These are phyloP conservation scores for Petrocephalus schoutedeni DNA, from an alignment of 2,797 vertebrate genomes.

Conservation along the genomic window DNA sequence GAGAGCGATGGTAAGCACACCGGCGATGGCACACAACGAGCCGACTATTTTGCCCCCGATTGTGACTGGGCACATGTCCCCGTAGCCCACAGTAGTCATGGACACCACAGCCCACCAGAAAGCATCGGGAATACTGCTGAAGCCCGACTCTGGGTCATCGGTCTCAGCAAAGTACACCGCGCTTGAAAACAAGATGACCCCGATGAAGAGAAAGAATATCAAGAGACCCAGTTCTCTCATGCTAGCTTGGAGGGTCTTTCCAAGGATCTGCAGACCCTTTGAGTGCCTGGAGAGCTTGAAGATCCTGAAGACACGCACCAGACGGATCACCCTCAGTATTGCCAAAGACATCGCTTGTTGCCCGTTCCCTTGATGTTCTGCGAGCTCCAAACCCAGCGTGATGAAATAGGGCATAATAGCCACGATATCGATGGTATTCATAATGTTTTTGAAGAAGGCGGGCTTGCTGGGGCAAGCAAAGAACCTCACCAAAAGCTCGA, in stretches of 20 bases:
- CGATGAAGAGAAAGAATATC: constrained; percentile 88
- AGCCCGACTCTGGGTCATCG: constrained; percentile 78
- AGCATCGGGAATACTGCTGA: constrained; percentile 87
- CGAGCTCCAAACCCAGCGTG: constrained; percentile 80
- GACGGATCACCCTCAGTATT: constrained; percentile 79
- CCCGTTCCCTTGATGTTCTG: constrained; percentile 77
- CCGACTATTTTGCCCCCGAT: constrained; percentile 92
- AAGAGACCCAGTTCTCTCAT: constrained; percentile 86
- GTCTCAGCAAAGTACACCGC: constrained; percentile 92
- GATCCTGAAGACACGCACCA: constrained; percentile 82
- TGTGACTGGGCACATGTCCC: constrained; percentile 91
- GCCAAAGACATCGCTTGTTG: constrained; percentile 86
- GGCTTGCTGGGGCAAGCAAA: constrained; percentile 87
- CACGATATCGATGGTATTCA: constrained; percentile 93
- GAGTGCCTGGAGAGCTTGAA: constrained; percentile 84
- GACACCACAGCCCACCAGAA: constrained; percentile 97
- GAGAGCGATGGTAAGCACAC: constrained; percentile 84
- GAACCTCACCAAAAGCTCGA: constrained; percentile 86
- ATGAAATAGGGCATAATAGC: constrained; percentile 92
- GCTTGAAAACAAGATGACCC: constrained; percentile 86
- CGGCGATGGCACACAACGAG: constrained; percentile 85
- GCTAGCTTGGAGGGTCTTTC: constrained; percentile 81
- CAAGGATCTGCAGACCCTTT: constrained; percentile 80
- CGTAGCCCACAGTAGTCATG: constrained; percentile 93
- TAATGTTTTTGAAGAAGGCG: constrained; percentile 88